Base-by-base conservation (phyloP, 2,113 vertebrate species). In the Gobius niger region DNA sequence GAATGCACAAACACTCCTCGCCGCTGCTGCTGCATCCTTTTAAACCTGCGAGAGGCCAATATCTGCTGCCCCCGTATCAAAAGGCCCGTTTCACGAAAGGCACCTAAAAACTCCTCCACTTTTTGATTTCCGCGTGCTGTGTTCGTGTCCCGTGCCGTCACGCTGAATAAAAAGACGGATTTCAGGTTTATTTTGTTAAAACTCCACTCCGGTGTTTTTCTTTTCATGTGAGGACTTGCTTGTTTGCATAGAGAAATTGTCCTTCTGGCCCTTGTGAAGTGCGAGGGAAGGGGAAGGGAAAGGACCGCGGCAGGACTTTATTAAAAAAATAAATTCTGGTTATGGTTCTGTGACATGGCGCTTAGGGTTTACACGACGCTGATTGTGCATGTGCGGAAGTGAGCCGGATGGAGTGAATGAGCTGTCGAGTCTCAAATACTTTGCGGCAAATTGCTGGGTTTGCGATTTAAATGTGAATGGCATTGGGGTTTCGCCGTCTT, bases 121-220 rank as follows among this genome's bases (percentile, higher is more conserved):
- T 54, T 24, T 63, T 72, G 24, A 75, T 85, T 63, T 71, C 53
- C 16, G 16, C 13, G 18, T 57, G 65, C 41, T 72, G 66, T 68
- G 77, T 82, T 79, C 67, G 65, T 6, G 11, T 75, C 13, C 46
- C 47, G 9, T 16, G 51, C 53, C 54, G n/a, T 34, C n/a, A 16
- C 7, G 16, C 68, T 7, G 52, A 67, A 66, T 82, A 44, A 63
- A 73, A 82, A 34, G 9, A 12, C 16, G 41, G 67, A 68, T 70
- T 44, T 6, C n/a, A 42, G 14, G 15, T 60, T 41, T 53, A 11
- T 67, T 81, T 71, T 53, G 19, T n/a, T n/a, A n/a, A 57, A 44
- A 44, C 19, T 49, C 9, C 52, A 64, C 46, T 62, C 47, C 34
- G 19, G 10, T 47, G 57, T 67, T 63, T 66, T 24, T 24, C 24